These are phyloP conservation scores for Polyommatus icarus DNA, from an alignment of 2,888 invertebrate genomes.

Conservation along the genomic window DNA sequence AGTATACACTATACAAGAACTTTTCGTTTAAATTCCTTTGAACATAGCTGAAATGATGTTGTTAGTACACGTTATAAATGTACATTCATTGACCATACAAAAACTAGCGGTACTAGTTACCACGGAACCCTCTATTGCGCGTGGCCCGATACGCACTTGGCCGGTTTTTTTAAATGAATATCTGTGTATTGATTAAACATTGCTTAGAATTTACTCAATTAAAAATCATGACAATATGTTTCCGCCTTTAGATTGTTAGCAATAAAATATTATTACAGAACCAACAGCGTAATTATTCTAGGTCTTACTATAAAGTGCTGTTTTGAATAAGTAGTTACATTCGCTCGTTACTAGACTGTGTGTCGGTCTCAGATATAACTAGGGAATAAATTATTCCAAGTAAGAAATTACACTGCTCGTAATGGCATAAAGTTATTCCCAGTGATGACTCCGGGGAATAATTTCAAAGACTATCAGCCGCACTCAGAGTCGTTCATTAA, in stretches of 20 bases:
- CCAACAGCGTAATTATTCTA: neutral
- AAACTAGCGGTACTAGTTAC: no score
- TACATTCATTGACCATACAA: no score
- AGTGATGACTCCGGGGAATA: neutral
- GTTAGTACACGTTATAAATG: no score
- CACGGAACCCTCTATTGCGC: no score
- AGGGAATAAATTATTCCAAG: neutral
- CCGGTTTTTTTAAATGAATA: neutral
- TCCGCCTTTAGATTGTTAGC: neutral
- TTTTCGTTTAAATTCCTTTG: no score
- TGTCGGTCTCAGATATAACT: neutral
- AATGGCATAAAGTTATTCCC: neutral
- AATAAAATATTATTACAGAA: neutral
- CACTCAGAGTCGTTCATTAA: no score
- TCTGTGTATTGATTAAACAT: neutral
- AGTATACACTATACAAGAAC: no score
- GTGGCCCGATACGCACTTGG: no score
- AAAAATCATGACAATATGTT: conserved; percentile 12
- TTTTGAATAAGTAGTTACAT: conserved; percentile 23
- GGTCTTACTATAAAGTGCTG: conserved; percentile 3
- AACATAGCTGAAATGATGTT: no score
- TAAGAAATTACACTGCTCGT: neutral
- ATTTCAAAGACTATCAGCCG: no score
- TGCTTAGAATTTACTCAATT: neutral
- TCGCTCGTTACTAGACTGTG: conserved; percentile 12